Base-by-base conservation (phyloP, 2,888 invertebrate genomes). In the Drosophila tanythrix region DNA sequence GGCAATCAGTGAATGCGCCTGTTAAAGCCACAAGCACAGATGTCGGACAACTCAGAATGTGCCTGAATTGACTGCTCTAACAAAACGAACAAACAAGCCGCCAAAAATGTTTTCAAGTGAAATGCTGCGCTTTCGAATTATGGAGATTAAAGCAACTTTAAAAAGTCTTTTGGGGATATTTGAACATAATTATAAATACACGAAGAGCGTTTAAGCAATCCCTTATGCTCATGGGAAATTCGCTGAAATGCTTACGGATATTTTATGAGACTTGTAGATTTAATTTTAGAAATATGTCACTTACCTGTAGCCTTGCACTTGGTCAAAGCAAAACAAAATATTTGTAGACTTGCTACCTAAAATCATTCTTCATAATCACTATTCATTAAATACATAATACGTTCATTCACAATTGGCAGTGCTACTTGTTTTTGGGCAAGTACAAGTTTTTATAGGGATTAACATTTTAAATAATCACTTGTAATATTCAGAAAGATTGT, bases 1-100 rank as follows among this genome's bases (percentile, higher is more conserved):
- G 76, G 68, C 67, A 65, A 79, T 76, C 43, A 18, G n/a, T 50
- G 56, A 50, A 35, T 48, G 38, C 46, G 58, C 60, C 63, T 61
- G 55, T 76, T 70, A 60, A 57, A 67, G 53, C 40, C 46, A 58
- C n/a, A 57, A 31, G 8, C 51, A 31, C 40, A n/a, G 4, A 10
- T 21, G 11, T 21, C n/a, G 31, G 11, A 52, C 25, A 36, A 4
- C 25, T 46, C 21, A 21, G 15, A 46, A 6, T 46, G 0, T 3
- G 15, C 13, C 21, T 21, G 46, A 21, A 7, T 2, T 21, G 5
- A 21, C 40, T 11, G 40, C n/a, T 15, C 7, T 2, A 21, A 7
- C 13, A 21, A 46, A 46, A 21, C 15, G 3, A 21, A 21, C 15
- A 21, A 21, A 1, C 15, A 21, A 15, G 8, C 15, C 15, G 15